Evolutionary conservation across 1,140 invertebrate species (phyloP).

Genomic region (Trigoniulus corallinus): DNA sequence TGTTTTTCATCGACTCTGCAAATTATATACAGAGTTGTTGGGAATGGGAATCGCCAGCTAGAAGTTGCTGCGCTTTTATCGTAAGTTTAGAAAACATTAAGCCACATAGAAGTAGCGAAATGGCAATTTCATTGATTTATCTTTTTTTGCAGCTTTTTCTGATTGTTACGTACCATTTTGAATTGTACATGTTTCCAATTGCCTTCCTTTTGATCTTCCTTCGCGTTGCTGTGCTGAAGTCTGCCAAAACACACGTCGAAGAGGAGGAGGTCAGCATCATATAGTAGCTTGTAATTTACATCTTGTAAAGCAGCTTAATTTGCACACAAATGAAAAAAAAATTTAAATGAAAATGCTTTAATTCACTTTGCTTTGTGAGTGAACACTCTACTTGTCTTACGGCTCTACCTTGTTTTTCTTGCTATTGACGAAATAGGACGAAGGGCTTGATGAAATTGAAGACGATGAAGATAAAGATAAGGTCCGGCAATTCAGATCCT

Average conservation of each 20-base stretch:
- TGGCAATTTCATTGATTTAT: constrained; percentile 4
- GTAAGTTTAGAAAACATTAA: constrained; percentile 21
- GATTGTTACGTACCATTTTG: constrained; percentile 60
- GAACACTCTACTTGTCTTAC: no score
- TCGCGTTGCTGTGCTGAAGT: constrained; percentile 32
- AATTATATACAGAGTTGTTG: constrained; percentile 91
- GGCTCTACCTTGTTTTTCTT: no score
- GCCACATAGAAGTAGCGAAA: background rate
- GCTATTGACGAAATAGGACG: constrained; percentile 9
- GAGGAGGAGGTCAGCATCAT: constrained; percentile 17
- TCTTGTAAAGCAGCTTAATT: no score
- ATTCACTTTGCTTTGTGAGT: no score
- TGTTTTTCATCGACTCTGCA: constrained; percentile 72
- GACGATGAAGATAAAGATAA: constrained; percentile 62
- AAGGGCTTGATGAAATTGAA: constrained; percentile 39
- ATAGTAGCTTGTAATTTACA: no score
- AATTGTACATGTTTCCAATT: constrained; percentile 74
- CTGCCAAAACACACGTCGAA: constrained; percentile 9
- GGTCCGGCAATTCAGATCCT: no score
- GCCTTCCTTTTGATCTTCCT: constrained; percentile 55
- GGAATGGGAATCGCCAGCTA: constrained; percentile 86
- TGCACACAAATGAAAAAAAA: no score
- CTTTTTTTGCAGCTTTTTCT: constrained; percentile 37
- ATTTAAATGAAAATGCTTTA: no score
- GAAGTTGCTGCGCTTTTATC: constrained; percentile 70